Evolutionary conservation across 2,888 invertebrate species (phyloP).

Genomic region (Epistrophella euchroma): DNA sequence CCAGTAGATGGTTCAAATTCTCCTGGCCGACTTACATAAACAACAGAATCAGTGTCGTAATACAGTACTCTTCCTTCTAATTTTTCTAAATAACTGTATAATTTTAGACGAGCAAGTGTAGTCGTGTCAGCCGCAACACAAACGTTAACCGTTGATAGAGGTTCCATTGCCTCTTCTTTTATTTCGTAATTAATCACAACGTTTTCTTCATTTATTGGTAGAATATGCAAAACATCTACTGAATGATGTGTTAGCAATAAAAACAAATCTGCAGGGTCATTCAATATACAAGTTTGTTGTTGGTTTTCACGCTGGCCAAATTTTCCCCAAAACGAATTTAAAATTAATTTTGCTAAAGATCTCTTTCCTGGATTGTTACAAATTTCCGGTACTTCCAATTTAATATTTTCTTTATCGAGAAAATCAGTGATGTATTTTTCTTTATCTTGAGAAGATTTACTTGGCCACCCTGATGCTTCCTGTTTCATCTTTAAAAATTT

Average conservation of each 20-base stretch:
- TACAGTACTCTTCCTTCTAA: not conserved
- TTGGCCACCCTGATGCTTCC: constrained; percentile 77
- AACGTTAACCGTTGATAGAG: not conserved
- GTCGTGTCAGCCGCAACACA: constrained; percentile 79
- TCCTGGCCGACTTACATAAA: not conserved
- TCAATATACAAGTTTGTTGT: constrained; percentile 71
- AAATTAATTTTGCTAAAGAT: constrained; percentile 77
- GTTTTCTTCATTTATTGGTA: not conserved
- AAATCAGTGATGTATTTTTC: constrained; percentile 76
- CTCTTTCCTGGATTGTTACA: constrained; percentile 77
- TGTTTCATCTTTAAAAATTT: constrained; percentile 77
- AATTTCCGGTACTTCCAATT: constrained; percentile 74
- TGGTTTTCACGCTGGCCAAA: constrained; percentile 77
- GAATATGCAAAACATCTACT: not conserved
- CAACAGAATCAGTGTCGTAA: constrained; percentile 2
- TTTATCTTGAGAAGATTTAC: constrained; percentile 55
- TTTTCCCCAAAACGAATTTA: constrained; percentile 79
- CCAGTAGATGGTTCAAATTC: too few relatives aligned
- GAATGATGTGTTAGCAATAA: constrained; percentile 25
- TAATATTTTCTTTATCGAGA: constrained; percentile 75
- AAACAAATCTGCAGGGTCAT: constrained; percentile 44
- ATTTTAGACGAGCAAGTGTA: constrained; percentile 78
- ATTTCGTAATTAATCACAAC: too few relatives aligned
- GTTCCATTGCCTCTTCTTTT: not conserved
- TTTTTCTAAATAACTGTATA: constrained; percentile 79